These are phyloP conservation scores for Panurus biarmicus DNA, from an alignment of 2,113 vertebrate species.

Conservation along the genomic window DNA sequence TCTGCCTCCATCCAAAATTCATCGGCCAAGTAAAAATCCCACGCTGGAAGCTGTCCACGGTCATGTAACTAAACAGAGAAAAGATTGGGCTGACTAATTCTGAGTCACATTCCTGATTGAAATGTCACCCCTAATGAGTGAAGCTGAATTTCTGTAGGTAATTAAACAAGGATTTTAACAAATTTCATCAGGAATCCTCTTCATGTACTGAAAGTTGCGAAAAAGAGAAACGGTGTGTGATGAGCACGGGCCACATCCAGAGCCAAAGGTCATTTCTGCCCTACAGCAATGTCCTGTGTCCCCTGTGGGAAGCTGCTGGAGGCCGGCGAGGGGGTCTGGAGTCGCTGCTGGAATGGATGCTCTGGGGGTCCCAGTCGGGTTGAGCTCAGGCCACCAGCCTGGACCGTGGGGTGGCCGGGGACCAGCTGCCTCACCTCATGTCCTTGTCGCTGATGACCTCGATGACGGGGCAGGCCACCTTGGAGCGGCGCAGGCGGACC, in stretches of 20 bases:
- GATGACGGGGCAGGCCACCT: slow-evolving; percentile 93
- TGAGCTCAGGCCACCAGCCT: rapidly evolving
- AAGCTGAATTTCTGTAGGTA: neutral
- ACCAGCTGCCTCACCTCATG: slow-evolving; percentile 77
- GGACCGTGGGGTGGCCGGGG: neutral
- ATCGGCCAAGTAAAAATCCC: slow-evolving; percentile 96
- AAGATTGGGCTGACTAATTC: neutral
- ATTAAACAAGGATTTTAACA: neutral
- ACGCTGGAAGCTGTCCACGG: slow-evolving; percentile 93
- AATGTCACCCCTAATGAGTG: slow-evolving; percentile 37
- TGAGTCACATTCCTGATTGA: slow-evolving; percentile 18
- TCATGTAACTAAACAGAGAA: slow-evolving; percentile 81
- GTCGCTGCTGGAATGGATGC: rapidly evolving
- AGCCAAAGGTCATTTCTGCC: rapidly evolving
- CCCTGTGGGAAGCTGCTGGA: neutral
- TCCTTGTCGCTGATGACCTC: slow-evolving; percentile 96
- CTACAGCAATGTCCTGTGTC: rapidly evolving
- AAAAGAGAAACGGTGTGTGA: neutral
- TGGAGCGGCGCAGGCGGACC: slow-evolving; percentile 77
- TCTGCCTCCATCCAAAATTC: slow-evolving; percentile 90
- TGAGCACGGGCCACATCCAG: rapidly evolving
- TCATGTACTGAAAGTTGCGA: neutral
- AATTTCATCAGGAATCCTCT: slow-evolving; percentile 2
- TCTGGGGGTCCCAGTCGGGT: neutral
- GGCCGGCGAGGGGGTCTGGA: neutral